phyloP scores from a whole-genome alignment of 37 sponge, comb jelly and placozoan genomes.

The Spongia lamella region DNA sequence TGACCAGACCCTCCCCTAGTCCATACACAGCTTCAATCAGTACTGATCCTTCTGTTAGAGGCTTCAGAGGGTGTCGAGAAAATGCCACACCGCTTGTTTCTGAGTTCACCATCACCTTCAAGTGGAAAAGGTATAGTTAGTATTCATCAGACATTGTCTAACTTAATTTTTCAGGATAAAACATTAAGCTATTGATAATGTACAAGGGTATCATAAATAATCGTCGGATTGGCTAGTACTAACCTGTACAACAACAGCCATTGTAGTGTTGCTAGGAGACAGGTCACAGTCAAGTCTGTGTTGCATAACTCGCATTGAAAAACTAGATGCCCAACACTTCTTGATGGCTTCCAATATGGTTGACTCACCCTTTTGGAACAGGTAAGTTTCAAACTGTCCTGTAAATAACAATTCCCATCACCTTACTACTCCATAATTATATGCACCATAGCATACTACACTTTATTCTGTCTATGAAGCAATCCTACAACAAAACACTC shows the following conservation, averaged over 20 bases:
- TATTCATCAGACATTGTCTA: background rate
- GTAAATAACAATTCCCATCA: background rate
- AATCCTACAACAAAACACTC: too few relatives aligned
- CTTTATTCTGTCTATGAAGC: too few relatives aligned
- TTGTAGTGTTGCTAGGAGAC: constrained; percentile 47
- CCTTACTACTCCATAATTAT: background rate
- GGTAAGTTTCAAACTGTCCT: constrained; percentile 90
- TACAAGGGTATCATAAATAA: background rate
- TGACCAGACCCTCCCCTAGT: constrained; percentile 85
- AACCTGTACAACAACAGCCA: constrained; percentile 91
- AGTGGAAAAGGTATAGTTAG: too few relatives aligned
- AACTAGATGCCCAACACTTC: constrained; percentile 80
- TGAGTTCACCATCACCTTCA: constrained; percentile 84
- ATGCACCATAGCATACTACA: background rate
- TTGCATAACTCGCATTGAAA: constrained; percentile 79
- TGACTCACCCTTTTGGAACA: constrained; percentile 70
- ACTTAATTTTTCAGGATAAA: background rate
- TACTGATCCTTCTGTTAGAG: constrained; percentile 51
- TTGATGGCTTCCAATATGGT: constrained; percentile 46
- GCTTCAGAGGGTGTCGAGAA: constrained; percentile 85
- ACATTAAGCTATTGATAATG: background rate
- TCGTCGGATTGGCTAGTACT: background rate
- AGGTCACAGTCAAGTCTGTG: constrained; percentile 69
- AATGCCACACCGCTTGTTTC: constrained; percentile 83
- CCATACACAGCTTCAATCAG: constrained; percentile 86